A percentile compares a stretch with the other conserved stretches of the same genome.
These are phyloP conservation scores for Megathymus violae DNA, from an alignment of 1,140 invertebrate species.

Conservation along the genomic window DNA sequence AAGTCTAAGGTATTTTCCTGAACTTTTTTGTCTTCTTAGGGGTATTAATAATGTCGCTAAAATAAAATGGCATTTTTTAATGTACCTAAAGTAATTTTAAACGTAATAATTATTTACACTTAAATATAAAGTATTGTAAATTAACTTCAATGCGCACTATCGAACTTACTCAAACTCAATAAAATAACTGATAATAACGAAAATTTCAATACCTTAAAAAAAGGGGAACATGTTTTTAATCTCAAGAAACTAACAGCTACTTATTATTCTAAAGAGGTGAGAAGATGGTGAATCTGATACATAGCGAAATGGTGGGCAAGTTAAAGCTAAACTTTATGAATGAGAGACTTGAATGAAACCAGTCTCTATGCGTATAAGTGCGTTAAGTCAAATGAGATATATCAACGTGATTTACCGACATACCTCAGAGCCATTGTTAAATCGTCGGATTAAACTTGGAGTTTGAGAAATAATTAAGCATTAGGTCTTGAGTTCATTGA, in stretches of 20 bases:
- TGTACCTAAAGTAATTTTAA: too few relatives aligned
- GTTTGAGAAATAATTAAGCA: constrained; percentile 40
- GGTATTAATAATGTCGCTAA: constrained; percentile 25
- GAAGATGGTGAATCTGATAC: constrained; percentile 16
- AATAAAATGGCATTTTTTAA: too few relatives aligned
- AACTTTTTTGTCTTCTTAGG: constrained; percentile 33
- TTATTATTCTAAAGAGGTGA: constrained; percentile 27
- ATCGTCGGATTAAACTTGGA: constrained; percentile 37
- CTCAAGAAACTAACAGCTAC: constrained; percentile 9
- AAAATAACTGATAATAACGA: too few relatives aligned
- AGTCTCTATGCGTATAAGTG: constrained; percentile 35
- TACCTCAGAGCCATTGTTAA: constrained; percentile 47
- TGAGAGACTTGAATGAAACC: constrained; percentile 47
- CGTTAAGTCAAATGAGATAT: constrained; percentile 42
- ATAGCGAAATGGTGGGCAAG: constrained; percentile 18
- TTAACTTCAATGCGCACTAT: too few relatives aligned
- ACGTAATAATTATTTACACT: too few relatives aligned
- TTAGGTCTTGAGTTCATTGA: constrained; percentile 12
- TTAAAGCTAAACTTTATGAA: constrained; percentile 35
- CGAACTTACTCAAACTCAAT: too few relatives aligned
- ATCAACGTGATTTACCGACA: constrained; percentile 46
- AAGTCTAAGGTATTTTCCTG: constrained; percentile 30
- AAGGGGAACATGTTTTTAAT: neutral
- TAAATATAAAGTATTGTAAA: too few relatives aligned
- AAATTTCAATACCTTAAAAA: neutral